Base-by-base conservation (phyloP, 2,113 vertebrate genomes). In the Sinocyclocheilus anshuiensis region DNA sequence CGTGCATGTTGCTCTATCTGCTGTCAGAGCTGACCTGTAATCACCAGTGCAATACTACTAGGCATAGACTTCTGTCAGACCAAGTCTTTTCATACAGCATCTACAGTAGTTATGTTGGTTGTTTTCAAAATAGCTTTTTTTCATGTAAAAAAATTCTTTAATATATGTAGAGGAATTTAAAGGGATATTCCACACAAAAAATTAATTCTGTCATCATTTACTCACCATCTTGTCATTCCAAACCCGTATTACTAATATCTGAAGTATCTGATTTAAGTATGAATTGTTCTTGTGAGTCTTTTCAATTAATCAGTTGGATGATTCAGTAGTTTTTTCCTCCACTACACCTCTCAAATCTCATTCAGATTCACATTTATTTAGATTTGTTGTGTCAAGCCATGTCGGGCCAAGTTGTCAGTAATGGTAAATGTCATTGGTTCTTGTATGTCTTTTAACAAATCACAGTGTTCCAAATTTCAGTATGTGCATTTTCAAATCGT, bases 1-100 rank as follows among this genome's bases (percentile, higher is more conserved):
- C 3, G 12, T 16, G 11, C 13, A 6, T 63, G 71, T 74, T 74
- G 16, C 71, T 76, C 74, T 57, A 2, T 45, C 45, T 45, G 45
- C 50, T 81, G 10, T 69, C n/a, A 71, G 76, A 57, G 6, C 48
- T 53, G 48, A 79, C 77, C 77, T 79, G 29, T 26, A 77, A 77
- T 77, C 48, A 77, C 75, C 75, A 50, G 75, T 53, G 0, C 45
- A 45, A 10, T 4, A 10, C 42, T 45, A 10, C 42, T 45, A 45
- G 42, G 42, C 42, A 45, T 45, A 45, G 42, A 10, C 10, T 45
- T 45, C 42, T 45, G 42, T 45, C 24, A 29, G 3, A 78, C 16
- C 53, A 4, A 36, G 26, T 11, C 18, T 36, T 59, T 36, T 78
- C 50, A 57, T 59, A 59, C 1, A 59, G 4, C 18, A 36, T 78